A percentile compares a stretch with the other conserved stretches of the same genome.
These are phyloP conservation scores for Hyposoter didymator DNA, from an alignment of 2,888 invertebrate genomes.

Conservation along the genomic window DNA sequence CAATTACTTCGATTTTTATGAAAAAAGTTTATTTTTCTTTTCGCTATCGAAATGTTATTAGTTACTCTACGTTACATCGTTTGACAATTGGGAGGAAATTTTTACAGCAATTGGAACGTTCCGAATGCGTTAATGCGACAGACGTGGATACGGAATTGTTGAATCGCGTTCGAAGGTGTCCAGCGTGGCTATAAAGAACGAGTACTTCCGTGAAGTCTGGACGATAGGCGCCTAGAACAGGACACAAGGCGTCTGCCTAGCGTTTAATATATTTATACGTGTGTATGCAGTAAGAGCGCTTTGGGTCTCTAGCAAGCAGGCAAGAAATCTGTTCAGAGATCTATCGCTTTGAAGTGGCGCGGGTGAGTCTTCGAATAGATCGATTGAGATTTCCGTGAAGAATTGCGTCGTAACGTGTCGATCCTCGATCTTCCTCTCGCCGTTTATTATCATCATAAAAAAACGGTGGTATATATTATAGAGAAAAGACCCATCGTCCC, in stretches of 20 bases:
- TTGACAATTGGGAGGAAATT: background rate
- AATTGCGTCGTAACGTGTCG: conserved; percentile 38
- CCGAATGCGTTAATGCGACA: conserved; percentile 4
- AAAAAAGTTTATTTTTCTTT: too few species aligned
- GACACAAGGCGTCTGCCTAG: conserved; percentile 34
- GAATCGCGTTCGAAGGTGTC: conserved; percentile 15
- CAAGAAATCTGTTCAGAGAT: conserved; percentile 56
- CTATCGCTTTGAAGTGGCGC: conserved; percentile 49
- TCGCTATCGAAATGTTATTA: background rate
- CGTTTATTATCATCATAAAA: conserved; percentile 2
- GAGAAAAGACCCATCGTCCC: background rate
- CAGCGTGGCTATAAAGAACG: conserved; percentile 23
- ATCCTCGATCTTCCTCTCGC: conserved; percentile 30
- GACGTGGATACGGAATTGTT: conserved; percentile 29
- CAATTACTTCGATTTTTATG: background rate
- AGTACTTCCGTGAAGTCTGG: conserved; percentile 60
- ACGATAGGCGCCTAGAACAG: conserved; percentile 54
- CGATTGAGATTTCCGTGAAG: conserved; percentile 56
- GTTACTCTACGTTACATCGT: background rate
- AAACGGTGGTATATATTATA: conserved; percentile 6
- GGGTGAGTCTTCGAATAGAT: conserved; percentile 35
- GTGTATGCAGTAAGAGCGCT: background rate
- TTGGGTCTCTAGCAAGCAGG: background rate
- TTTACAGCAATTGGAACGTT: background rate
- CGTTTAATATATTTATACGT: background rate